Evolutionary conservation across 1,140 invertebrate species (phyloP).

Genomic region (Dinothrombium tinctorium): DNA sequence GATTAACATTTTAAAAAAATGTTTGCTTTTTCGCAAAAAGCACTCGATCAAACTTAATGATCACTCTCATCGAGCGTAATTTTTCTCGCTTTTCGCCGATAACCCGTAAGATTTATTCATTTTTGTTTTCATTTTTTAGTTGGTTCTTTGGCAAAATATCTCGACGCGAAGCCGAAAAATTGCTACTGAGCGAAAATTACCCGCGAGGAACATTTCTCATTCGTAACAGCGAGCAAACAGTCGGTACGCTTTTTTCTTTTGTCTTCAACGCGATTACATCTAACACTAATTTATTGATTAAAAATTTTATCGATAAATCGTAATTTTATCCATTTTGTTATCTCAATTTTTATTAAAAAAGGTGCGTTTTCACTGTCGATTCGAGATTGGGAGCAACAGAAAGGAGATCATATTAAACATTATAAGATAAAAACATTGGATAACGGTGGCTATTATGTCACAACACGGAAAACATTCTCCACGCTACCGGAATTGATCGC

Average conservation of each 20-base stretch:
- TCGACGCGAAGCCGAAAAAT: constrained; percentile 82
- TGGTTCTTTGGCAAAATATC: constrained; percentile 97
- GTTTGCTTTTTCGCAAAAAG: too few species aligned
- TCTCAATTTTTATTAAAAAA: too few species aligned
- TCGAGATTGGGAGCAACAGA: constrained; percentile 77
- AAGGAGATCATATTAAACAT: constrained; percentile 86
- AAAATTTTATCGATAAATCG: too few species aligned
- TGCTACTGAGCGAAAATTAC: constrained; percentile 69
- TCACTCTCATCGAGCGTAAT: too few species aligned
- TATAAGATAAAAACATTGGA: constrained; percentile 90
- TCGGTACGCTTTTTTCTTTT: too few species aligned
- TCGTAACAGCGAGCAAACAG: constrained; percentile 74
- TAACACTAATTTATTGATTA: too few species aligned
- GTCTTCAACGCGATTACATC: too few species aligned
- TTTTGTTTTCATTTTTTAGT: constrained; percentile 29
- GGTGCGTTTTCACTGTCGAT: constrained; percentile 81
- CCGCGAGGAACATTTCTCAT: constrained; percentile 87
- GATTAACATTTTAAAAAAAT: too few species aligned
- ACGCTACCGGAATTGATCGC: constrained; percentile 67
- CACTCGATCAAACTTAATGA: too few species aligned
- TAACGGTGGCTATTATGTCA: constrained; percentile 75
- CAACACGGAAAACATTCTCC: constrained; percentile 74
- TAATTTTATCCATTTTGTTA: too few species aligned
- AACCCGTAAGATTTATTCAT: too few species aligned
- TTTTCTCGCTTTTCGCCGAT: constrained; percentile 2